Evolutionary conservation across 2,797 vertebrate genomes (phyloP).

Genomic region (Aldrovandia affinis): DNA sequence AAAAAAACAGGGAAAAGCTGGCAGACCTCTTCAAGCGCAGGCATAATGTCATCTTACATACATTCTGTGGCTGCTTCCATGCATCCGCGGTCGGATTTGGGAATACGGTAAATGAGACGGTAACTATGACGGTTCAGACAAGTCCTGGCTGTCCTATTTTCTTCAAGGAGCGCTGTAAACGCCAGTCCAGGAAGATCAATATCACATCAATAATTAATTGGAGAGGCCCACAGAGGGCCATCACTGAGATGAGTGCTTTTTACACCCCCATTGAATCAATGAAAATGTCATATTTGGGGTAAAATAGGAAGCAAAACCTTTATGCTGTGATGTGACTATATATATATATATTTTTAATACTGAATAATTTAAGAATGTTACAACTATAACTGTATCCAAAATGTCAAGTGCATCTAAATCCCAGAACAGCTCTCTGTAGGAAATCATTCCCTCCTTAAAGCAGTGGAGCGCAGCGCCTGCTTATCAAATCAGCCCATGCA

Average conservation of each 20-base stretch:
- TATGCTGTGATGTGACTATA: conserved; percentile 39
- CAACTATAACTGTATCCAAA: conserved; percentile 60
- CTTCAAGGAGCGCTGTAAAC: conserved; percentile 23
- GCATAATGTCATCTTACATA: background rate
- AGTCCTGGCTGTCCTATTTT: conserved; percentile 25
- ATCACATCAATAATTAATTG: conserved; percentile 47
- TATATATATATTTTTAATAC: conserved; percentile 38
- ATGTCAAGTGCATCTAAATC: conserved; percentile 64
- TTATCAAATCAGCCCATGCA: background rate
- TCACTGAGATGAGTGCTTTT: conserved; percentile 45
- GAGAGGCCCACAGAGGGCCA: conserved; percentile 25
- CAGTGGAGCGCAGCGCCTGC: too few species aligned
- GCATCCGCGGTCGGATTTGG: background rate
- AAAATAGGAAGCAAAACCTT: conserved; percentile 40
- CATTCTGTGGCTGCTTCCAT: background rate
- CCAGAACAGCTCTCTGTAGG: conserved; percentile 51
- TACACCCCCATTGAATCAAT: conserved; percentile 51
- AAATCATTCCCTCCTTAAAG: conserved; percentile 35
- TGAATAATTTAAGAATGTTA: conserved; percentile 68
- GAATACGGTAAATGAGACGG: conserved; percentile 19
- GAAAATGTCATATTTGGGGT: conserved; percentile 33
- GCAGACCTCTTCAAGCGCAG: background rate
- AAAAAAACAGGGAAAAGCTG: background rate
- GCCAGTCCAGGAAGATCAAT: conserved; percentile 52
- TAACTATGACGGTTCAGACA: conserved; percentile 35